Percentiles rank a stretch among this genome's conserved stretches.
These are phyloP conservation scores for Ascidia mentula DNA, from an alignment of 23 tunicate genomes.

Conservation along the genomic window DNA sequence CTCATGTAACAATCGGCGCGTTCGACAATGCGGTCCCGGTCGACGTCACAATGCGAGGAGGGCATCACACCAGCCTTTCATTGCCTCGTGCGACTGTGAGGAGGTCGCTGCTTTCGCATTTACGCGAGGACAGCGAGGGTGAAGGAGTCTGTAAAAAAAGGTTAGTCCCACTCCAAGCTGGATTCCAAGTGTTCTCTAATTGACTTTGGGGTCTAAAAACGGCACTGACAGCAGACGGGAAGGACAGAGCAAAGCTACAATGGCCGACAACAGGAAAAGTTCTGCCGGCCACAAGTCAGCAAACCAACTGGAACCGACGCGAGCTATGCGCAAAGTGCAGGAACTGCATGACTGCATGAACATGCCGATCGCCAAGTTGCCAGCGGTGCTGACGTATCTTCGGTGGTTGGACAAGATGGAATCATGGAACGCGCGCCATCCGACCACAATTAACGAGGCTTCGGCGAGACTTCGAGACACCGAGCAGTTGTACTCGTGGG, in stretches of 20 bases:
- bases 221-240: not conserved
- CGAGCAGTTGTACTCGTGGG: slow-evolving; percentile 64
- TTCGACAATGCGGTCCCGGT: not conserved
- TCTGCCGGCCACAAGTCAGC: not conserved
- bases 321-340: slow-evolving; percentile 59
- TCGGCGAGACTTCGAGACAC: slow-evolving; percentile 37
- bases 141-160: not conserved
- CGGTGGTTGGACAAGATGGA: slow-evolving; percentile 95
- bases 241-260: too few species aligned
- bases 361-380: slow-evolving; percentile 70
- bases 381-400: slow-evolving; percentile 78
- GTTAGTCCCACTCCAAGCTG: not conserved
- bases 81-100: not conserved
- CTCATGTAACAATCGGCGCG: not conserved
- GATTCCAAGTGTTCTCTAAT: not conserved
- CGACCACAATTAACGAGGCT: slow-evolving; percentile 38
- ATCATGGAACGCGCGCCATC: slow-evolving; percentile 53
- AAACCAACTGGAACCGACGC: slow-evolving; percentile 54
- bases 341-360: slow-evolving; percentile 41
- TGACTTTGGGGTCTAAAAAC: not conserved
- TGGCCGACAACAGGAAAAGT: not conserved
- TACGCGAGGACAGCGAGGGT: not conserved
- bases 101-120: not conserved
- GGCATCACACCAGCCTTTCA: not conserved
- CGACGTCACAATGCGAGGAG: not conserved